Conservation (phyloP, 2,113 vertebrate species). For the Octodon degus region DNA sequence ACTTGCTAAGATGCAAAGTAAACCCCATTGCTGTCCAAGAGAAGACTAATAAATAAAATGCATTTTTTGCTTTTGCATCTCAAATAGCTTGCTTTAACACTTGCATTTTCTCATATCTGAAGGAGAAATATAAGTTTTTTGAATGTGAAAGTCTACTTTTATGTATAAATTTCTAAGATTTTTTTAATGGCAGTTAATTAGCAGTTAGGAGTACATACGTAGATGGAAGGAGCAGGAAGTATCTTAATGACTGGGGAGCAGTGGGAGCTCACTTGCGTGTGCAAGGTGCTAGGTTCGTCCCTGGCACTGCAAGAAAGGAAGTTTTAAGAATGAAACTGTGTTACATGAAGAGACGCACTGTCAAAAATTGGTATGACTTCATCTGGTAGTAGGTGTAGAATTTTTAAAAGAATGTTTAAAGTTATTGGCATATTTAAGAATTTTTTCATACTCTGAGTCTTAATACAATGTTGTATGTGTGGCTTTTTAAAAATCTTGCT, state of each 20-base stretch:
- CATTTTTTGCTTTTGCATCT: not conserved
- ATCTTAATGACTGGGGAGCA: not conserved
- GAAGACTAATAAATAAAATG: not conserved
- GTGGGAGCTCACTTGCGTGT: no score
- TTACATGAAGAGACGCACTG: not conserved
- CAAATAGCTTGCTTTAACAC: not conserved
- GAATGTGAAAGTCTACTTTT: not conserved
- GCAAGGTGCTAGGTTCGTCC: not conserved
- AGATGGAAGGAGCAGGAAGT: not conserved
- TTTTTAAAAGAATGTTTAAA: constrained; percentile 25
- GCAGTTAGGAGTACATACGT: not conserved
- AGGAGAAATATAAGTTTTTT: constrained; percentile 28
- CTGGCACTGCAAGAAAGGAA: not conserved
- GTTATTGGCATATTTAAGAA: not conserved
- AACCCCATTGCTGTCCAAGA: not conserved
- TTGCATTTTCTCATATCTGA: not conserved
- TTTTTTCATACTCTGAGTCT: not conserved
- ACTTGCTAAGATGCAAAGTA: not conserved
- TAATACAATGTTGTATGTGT: not conserved
- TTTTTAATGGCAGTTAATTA: constrained; percentile 38
- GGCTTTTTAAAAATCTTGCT: not conserved
- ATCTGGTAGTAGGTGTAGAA: not conserved
- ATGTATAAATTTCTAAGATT: not conserved
- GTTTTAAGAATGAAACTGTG: not conserved
- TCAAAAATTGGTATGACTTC: not conserved